Conservation (phyloP, 2,797 vertebrate genomes). For the Periparus ater region DNA sequence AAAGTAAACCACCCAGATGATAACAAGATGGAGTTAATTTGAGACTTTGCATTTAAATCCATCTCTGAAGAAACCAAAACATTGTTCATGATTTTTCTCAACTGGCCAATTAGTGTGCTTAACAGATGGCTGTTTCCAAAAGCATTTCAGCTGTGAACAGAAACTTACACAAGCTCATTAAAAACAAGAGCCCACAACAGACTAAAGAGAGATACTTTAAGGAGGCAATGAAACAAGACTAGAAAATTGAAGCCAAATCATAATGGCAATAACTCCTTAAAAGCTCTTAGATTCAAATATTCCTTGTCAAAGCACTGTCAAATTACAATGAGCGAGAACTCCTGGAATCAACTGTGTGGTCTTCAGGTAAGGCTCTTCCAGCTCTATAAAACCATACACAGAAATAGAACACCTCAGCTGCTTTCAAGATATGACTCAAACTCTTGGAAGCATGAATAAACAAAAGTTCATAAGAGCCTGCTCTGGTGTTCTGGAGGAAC, state of each 20-base stretch:
- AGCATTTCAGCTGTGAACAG: neutral
- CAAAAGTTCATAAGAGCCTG: neutral
- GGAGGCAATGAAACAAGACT: neutral
- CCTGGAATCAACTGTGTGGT: neutral
- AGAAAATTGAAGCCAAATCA: neutral
- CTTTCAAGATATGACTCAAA: neutral
- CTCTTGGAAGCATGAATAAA: neutral
- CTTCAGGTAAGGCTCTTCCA: neutral
- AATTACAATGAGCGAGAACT: neutral
- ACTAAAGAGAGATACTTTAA: neutral
- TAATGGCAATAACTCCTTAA: neutral
- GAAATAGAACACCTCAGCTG: neutral
- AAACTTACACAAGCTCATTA: neutral
- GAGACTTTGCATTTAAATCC: neutral
- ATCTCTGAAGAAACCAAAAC: neutral
- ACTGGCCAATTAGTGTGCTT: neutral
- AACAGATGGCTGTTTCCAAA: neutral
- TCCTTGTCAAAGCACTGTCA: neutral
- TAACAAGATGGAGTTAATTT: neutral
- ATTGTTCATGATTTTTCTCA: neutral
- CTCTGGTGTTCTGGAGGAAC: neutral
- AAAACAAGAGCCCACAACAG: neutral
- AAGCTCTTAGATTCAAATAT: neutral
- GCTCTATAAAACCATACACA: neutral
- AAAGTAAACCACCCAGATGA: neutral